Evolutionary conservation across 2,113 vertebrate genomes (phyloP), one percentile per base, ranked within the genome.

Genomic region (Micromys minutus): DNA sequence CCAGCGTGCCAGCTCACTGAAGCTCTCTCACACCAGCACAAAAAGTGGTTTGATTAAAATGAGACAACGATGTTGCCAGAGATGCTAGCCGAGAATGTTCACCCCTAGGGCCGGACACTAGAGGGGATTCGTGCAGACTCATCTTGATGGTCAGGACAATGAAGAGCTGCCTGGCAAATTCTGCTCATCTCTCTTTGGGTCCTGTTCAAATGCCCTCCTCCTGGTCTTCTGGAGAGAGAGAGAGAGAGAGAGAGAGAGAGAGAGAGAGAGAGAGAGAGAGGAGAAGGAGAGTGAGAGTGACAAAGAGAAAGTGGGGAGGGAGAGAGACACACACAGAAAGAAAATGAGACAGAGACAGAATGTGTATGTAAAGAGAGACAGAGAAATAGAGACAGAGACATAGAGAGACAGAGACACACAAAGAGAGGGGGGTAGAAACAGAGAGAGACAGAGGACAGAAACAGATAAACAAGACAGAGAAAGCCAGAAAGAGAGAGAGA

Each of bases 81-180:
- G 95, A 65, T 47, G 57, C 63, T n/a, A 42, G 36, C 59, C 24
- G 85, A 50, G 67, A 90, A 59, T 39, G 89, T 5, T 76, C 47
- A 15, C 57, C 26, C 65, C 13, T 2, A 0, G n/a, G 16, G 39
- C 83, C 26, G 87, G 7, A 3, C 26, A 2, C 9, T 3, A 1
- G 5, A 47, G 57, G 88, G 72, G 21, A 11, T 61, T 21, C 1
- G 15, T 36, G 42, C 5, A 39, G 47, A 50, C 74, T 65, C 6
- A 2, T 7, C 36, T 29, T 13, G 47, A 39, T 22, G 21, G 3
- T 26, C 36, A 3, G 0, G 16, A 55, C 36, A 0, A 4, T 4
- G 0, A 86, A 88, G 31, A 71, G 7, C 0, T 1, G 22, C 0
- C 34, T 31, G 39, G 42, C 2, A 2, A 24, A 45, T 52, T 26